Base-by-base conservation (phyloP, 2,888 invertebrate genomes). In the Apotomis betuletana region DNA sequence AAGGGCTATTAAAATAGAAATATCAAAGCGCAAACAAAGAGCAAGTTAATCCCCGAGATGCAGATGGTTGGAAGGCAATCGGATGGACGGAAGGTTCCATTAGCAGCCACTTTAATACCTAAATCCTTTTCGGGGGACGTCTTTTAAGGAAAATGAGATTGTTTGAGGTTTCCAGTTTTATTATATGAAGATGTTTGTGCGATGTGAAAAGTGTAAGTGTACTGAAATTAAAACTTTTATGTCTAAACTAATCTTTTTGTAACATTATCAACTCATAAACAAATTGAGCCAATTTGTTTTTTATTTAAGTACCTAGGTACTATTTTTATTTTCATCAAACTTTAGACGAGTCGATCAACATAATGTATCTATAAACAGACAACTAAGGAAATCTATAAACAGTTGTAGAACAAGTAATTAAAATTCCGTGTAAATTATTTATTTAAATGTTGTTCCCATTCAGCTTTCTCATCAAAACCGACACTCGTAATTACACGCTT, bases 51-150 rank as follows among this genome's bases (percentile, higher is more conserved):
- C 73, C 57, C 27, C 41, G 41, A 61, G 62, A 67, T 49, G 73
- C 73, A 72, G 62, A 64, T 72, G 74, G 67, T 77, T 76, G 82
- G 81, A 83, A 83, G 69, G 76, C 75, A 78, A 86, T 85, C 78
- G 81, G 71, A 65, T 70, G 81, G 71, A 65, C 72, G 74, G 83
- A 81, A 74, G 58, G 80, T 78, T 79, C 80, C 78, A 73, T 69
- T 69, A 73, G 69, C 38, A 52, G 38, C 15, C 13, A 27, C 36
- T 27, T 54, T 63, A 63, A 52, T 62, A 61, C 36, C 70, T 57
- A 63, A 72, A 63, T 68, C 61, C 71, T 62, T 36, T 67, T 65
- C n/a, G n/a, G 57, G 46, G 62, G 52, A 62, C 12, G 55, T 67
- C 62, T 58, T 60, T 12, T 41, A 44, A n/a, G 27, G 46, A 60